Percentiles rank a stretch among this genome's conserved stretches.
Conservation (phyloP, 2,888 invertebrate species). For the Drosophila melanosoma region DNA sequence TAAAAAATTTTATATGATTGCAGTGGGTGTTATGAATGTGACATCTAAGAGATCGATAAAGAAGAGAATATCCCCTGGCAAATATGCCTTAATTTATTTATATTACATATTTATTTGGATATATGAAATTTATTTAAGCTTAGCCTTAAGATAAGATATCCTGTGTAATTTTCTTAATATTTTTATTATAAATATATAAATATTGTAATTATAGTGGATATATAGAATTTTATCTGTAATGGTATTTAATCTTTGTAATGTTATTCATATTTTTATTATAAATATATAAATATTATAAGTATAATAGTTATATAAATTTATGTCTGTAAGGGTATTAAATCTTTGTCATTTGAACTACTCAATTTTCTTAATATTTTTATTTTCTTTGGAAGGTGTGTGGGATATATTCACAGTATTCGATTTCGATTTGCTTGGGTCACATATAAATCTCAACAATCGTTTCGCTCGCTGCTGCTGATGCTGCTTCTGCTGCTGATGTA, state of each 20-base stretch:
- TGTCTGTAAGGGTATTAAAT: not conserved
- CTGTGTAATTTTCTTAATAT: not conserved
- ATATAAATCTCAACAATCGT: constrained; percentile 69
- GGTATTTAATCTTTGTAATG: not conserved
- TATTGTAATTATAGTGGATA: too few relatives aligned
- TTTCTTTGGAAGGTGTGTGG: constrained; percentile 14
- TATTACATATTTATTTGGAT: not conserved
- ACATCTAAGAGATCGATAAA: not conserved
- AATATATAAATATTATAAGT: too few relatives aligned
- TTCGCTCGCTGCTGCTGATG: constrained; percentile 28
- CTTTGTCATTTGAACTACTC: constrained; percentile 8
- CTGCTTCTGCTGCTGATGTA: constrained; percentile 62
- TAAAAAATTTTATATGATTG: not conserved
- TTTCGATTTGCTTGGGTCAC: constrained; percentile 70
- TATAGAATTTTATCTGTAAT: not conserved
- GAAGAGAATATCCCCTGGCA: not conserved
- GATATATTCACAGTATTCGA: constrained; percentile 64
- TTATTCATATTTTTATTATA: not conserved
- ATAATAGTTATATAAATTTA: not conserved
- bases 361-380: constrained; percentile 4
- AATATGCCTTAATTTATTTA: not conserved
- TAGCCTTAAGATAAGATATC: not conserved
- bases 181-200: not conserved
- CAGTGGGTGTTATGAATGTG: constrained; percentile 1
- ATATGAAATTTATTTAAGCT: not conserved